These are phyloP conservation scores for Romanogobio albipinnatus DNA, from an alignment of 2,113 vertebrate species.

Conservation along the genomic window DNA sequence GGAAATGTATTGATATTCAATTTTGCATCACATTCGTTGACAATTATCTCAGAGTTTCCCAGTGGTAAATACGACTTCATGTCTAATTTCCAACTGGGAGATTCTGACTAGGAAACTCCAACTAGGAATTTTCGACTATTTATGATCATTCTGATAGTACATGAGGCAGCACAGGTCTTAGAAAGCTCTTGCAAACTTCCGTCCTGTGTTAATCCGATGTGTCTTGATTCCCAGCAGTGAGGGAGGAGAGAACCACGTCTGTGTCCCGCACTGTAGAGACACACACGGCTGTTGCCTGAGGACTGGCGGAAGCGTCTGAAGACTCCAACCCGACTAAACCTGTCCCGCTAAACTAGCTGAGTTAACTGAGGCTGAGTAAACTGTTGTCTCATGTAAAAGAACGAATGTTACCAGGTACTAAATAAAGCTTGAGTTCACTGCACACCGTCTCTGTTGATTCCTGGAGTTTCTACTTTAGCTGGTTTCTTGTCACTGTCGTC, in stretches of 20 bases:
- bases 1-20: too few species aligned
- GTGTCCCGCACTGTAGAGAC: background rate
- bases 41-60: too few species aligned
- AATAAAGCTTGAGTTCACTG: conserved; percentile 79
- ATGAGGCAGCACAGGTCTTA: conserved; percentile 3
- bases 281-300: background rate
- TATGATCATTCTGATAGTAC: too few species aligned
- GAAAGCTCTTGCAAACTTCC: too few species aligned
- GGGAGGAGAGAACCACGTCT: conserved; percentile 18
- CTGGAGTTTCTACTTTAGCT: background rate
- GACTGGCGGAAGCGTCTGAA: background rate
- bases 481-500: background rate
- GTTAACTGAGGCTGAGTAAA: background rate
- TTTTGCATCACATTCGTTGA: too few species aligned
- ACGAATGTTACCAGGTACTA: conserved; percentile 59
- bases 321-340: background rate
- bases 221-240: background rate
- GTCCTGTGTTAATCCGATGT: background rate
- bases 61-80: too few species aligned
- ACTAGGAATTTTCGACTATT: too few species aligned
- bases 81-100: too few species aligned
- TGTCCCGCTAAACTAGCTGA: background rate
- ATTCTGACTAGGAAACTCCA: too few species aligned
- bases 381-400: conserved; percentile 33
- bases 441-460: conserved; percentile 47